Evolutionary conservation across 2,113 vertebrate species (phyloP), one percentile per base, ranked within the genome.

Genomic region (Dromas ardeola): DNA sequence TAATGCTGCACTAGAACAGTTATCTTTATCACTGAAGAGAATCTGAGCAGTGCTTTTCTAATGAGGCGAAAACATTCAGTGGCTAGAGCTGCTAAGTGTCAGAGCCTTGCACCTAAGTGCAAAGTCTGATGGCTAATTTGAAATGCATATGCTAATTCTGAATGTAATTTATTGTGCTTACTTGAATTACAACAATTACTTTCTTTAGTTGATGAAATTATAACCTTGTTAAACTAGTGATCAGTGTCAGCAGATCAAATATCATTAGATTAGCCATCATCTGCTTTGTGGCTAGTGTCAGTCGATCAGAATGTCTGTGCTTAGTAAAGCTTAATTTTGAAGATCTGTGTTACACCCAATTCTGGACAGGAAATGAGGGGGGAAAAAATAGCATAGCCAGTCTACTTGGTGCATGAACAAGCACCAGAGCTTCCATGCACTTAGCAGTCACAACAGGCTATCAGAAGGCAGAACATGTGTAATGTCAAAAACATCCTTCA

Each of bases 161-260:
- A 71, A 71, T 83, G 65, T 95, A 86, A 94, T 80, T 94, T 93
- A 80, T 67, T 91, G 66, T 86, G 61, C 71, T 88, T 88, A 62
- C 70, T 93, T 95, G 87, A 95, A 91, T 96, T 95, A 89, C 80
- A 83, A 66, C 82, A 83, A 86, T 92, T 86, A 74, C 77, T 93
- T 94, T 83, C 91, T 81, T 72, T 72, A 61, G 78, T 38, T 91
- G 89, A 96, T 95, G 47, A 94, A 93, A 91, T 93, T 72, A 42
- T 84, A 74, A 74, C 67, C 94, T 71, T 94, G 78, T 96, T 96
- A 92, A 86, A 94, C 58, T 71, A 81, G 49, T 63, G 77, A 96
- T 67, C 40, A 82, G 78, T 90, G 91, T 91, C 92, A 95, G 80
- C 65, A 91, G 93, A 91, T 91, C 93, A 91, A 91, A 49, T 95